phyloP scores from a whole-genome alignment of 2,888 invertebrate species.

The Alviniconcha strummeri region DNA sequence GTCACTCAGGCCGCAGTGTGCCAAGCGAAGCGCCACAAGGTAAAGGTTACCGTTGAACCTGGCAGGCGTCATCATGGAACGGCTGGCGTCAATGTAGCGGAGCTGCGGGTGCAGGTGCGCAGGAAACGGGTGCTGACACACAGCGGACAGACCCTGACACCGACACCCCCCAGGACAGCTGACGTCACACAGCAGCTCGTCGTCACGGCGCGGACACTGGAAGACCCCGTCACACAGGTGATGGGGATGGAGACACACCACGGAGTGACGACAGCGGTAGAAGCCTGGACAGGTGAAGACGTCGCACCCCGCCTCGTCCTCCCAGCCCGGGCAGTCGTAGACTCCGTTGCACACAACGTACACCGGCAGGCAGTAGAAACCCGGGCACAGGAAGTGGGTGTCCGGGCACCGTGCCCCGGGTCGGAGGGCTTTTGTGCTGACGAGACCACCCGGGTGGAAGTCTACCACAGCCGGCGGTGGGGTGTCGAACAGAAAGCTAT shows the following conservation, averaged over 20 bases:
- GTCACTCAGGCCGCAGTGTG: neutral
- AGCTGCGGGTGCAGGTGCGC: neutral
- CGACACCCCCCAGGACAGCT: conserved; percentile 24
- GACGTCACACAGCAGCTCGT: conserved; percentile 36
- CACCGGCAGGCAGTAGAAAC: conserved; percentile 9
- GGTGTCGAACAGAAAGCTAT: no score
- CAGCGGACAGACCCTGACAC: conserved; percentile 14
- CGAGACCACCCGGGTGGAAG: no score
- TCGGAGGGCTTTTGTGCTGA: no score
- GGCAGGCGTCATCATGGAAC: neutral
- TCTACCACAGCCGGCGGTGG: no score
- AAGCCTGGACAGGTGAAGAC: conserved; percentile 25
- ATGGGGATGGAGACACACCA: conserved; percentile 31
- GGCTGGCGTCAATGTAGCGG: neutral
- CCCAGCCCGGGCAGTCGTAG: conserved; percentile 14
- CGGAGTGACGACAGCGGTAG: conserved; percentile 32
- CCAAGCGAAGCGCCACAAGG: neutral
- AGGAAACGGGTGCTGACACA: neutral
- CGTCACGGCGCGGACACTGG: conserved; percentile 39
- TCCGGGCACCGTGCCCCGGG: neutral
- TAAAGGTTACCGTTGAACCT: neutral
- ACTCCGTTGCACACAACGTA: conserved; percentile 8
- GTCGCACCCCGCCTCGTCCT: conserved; percentile 2
- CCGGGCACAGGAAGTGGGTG: conserved; percentile 2
- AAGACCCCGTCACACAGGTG: conserved; percentile 36